Evolutionary conservation across 2,113 vertebrate genomes (phyloP), one percentile per base, ranked within the genome.

Genomic region (Sturnus vulgaris): DNA sequence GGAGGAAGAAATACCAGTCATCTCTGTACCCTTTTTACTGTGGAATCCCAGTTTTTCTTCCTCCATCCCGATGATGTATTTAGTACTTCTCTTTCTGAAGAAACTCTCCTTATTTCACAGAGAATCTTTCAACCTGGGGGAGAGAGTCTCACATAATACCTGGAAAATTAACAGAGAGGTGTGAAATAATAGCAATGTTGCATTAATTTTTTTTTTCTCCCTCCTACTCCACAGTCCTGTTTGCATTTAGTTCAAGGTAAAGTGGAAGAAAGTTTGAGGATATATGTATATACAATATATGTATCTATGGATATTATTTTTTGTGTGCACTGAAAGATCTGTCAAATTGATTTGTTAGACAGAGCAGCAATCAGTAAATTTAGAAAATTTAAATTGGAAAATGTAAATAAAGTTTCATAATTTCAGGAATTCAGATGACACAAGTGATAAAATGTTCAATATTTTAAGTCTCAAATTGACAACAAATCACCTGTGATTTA

Each of bases 191-290:
- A 22, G 2, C 14, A 81, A 24, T 23, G 16, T 9, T 50, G 9
- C 1, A 0, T 60, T 85, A 5, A 2, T 22, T 15, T n/a, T 61
- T 50, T 16, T 23, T 20, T 19, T 7, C 2, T 0, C 4, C 5
- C 12, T 8, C 15, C 69, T 44, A 16, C 14, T 60, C 16, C 42
- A 28, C 11, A 61, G 40, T 61, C 6, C 7, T 28, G 8, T 42
- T 79, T 84, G 35, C 9, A 37, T 73, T 84, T 89, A 25, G 12
- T 42, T 81, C 37, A 82, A 78, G 39, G 47, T 42, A 50, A 75
- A 82, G 12, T 17, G 7, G 31, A 47, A 86, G 8, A 46, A 39
- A 8, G 14, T 65, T 65, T 56, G 18, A 53, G 23, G 18, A 5
- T 53, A 17, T 9, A 2, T 52, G 13, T 33, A 7, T 24, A 15